Conservation (phyloP, 2,888 invertebrate species). For the Pseudoips prasinana region DNA sequence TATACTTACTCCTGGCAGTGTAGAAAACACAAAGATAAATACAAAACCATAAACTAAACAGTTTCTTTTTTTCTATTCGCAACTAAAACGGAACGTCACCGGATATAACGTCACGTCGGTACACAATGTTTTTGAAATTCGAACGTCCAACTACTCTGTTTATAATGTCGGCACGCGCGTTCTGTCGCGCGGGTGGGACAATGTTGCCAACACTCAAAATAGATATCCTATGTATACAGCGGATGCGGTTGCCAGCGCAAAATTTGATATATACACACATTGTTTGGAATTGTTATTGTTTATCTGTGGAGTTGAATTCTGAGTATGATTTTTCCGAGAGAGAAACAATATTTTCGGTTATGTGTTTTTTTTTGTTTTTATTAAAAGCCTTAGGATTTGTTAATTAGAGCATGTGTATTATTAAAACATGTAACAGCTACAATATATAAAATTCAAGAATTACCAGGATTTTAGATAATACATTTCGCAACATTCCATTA, state of each 20-base stretch:
- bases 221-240: slow-evolving; percentile 47
- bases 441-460: too few relatives aligned
- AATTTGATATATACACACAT: slow-evolving; percentile 36
- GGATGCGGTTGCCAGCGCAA: slow-evolving; percentile 41
- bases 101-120: slow-evolving; percentile 76
- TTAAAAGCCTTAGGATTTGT: too few relatives aligned
- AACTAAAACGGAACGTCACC: slow-evolving; percentile 63
- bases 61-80: neutral
- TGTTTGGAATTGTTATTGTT: slow-evolving; percentile 40
- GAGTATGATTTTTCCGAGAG: slow-evolving; percentile 19
- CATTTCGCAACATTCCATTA: too few relatives aligned
- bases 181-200: slow-evolving; percentile 71
- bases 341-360: slow-evolving; percentile 5
- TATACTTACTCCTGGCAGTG: too few relatives aligned
- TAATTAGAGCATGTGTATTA: too few relatives aligned
- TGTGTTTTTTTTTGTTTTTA: slow-evolving; percentile 3
- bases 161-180: slow-evolving; percentile 73
- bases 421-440: too few relatives aligned
- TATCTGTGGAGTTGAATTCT: slow-evolving; percentile 32
- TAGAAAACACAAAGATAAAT: too few relatives aligned
- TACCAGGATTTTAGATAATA: too few relatives aligned
- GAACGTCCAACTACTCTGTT: slow-evolving; percentile 72
- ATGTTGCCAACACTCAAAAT: slow-evolving; percentile 72
- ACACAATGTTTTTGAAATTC: slow-evolving; percentile 73
- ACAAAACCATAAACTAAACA: too few relatives aligned